These are phyloP conservation scores for Silurus meridionalis DNA, from an alignment of 2,113 vertebrate species.

Conservation along the genomic window DNA sequence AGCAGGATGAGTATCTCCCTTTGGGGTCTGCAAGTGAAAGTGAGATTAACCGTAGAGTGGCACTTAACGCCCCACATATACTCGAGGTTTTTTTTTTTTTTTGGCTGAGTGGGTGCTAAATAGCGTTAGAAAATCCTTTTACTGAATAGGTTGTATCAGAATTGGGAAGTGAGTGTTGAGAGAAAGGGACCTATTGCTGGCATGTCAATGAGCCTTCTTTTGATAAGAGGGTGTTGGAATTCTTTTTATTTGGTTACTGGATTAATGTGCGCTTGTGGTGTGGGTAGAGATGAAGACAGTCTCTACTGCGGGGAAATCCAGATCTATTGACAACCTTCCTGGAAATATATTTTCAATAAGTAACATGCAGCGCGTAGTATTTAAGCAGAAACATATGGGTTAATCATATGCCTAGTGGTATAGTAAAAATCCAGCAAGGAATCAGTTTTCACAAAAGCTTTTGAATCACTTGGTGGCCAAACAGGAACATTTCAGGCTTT, in stretches of 20 bases:
- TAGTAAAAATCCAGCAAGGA: too few relatives aligned
- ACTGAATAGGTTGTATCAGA: conserved; percentile 58
- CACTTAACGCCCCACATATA: conserved; percentile 64
- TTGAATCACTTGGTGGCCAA: neutral
- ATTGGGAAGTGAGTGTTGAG: conserved; percentile 52
- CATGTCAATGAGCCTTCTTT: conserved; percentile 50
- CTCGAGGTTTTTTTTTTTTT: conserved; percentile 51
- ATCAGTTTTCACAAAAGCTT: neutral
- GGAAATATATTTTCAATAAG: neutral
- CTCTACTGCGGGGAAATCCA: neutral
- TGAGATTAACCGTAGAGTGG: conserved; percentile 57
- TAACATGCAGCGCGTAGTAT: too few relatives aligned
- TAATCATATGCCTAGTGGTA: too few relatives aligned
- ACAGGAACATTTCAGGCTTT: neutral
- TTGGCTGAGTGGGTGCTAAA: conserved; percentile 48
- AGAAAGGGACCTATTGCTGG: conserved; percentile 35
- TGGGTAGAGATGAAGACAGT: neutral
- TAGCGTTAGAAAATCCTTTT: conserved; percentile 45
- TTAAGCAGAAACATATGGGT: too few relatives aligned
- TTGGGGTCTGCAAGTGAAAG: conserved; percentile 38
- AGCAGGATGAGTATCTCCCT: conserved; percentile 46
- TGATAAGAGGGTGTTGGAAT: conserved; percentile 52
- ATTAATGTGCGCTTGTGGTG: conserved; percentile 11
- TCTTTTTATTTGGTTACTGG: conserved; percentile 19
- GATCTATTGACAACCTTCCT: neutral